phyloP scores from a whole-genome alignment of 2,888 invertebrate genomes.

The Dasypogon diadema region DNA sequence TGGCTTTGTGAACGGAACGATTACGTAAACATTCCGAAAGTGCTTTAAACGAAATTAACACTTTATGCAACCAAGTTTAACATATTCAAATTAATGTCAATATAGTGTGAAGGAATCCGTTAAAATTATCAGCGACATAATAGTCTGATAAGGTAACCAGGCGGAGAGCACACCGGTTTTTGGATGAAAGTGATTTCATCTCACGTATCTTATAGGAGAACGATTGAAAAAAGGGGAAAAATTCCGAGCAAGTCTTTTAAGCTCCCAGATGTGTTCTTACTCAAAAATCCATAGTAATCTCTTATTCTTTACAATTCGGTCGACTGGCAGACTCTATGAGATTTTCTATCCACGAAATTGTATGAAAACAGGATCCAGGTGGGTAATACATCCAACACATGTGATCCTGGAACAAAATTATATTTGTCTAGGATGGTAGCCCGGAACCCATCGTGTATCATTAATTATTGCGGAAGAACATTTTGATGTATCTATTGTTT shows the following conservation, averaged over 20 bases:
- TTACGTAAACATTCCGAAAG: conserved; percentile 32
- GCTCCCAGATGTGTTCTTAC: too few relatives aligned
- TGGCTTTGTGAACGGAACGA: conserved; percentile 1
- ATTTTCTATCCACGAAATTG: too few relatives aligned
- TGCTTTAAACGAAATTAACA: conserved; percentile 10
- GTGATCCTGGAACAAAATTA: too few relatives aligned
- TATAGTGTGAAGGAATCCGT: conserved; percentile 3
- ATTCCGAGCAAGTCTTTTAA: too few relatives aligned
- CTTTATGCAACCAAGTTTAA: conserved; percentile 37
- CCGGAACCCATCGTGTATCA: conserved; percentile 10
- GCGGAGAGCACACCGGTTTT: conserved; percentile 2
- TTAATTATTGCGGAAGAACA: conserved; percentile 35
- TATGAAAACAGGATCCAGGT: conserved; percentile 22
- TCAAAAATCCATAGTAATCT: too few relatives aligned
- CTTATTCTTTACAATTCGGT: too few relatives aligned
- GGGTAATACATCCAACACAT: neutral
- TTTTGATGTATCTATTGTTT: conserved; percentile 35
- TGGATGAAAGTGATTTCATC: too few relatives aligned
- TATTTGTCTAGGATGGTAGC: conserved; percentile 23
- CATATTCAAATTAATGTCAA: neutral
- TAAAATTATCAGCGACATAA: neutral
- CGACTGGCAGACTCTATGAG: too few relatives aligned
- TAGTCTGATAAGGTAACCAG: neutral
- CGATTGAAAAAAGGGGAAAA: too few relatives aligned
- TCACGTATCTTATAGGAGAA: too few relatives aligned